Base-by-base conservation (phyloP, 2,113 vertebrate species). In the Oreochromis tanganicae region DNA sequence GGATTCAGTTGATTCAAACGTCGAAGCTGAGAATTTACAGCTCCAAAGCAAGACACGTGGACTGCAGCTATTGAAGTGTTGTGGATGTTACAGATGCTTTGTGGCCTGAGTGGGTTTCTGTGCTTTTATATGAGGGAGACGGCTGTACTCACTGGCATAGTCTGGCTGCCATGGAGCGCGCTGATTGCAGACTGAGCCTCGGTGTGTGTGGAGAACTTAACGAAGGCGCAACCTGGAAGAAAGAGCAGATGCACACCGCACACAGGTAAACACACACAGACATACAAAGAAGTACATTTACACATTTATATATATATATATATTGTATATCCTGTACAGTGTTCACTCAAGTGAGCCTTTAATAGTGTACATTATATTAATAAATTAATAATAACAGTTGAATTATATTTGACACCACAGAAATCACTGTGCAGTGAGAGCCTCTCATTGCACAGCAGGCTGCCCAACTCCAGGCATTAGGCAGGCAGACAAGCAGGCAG, bases 171-270 rank as follows among this genome's bases (percentile, higher is more conserved):
- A 2, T 99, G 98, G 90, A 99, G 97, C 5, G 98, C 97, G 16
- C 98, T 98, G 96, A 99, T 99, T 87, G 99, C 98, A 80, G 98
- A 98, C 96, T 99, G 98, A 82, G 99, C 98, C 96, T 99, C 99
- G 3, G 98, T 98, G 91, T 99, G 98, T 91, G 98, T 98, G 48
- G 98, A 99, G 96, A 99, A 99, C 96, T 99, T 99, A 91, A 99
- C 99, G 87, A 99, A 99, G 93, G 99, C 99, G 84, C 99, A 99
- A 97, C 99, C 99, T 99, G 96, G 43, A 94, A 92, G 83, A 94
- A 63, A 93, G 29, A 93, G 85, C 57, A 88, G 75, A 88, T 71
- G 83, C 83, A 88, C 68, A 73, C 7, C 75, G 80, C 63, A 83
- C 79, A 88, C 46, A 81, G 6, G 38, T 17, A 59, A 48, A 78